Evolutionary conservation across 35 echinoderm and acorn worm genomes (phyloP), one percentile per base, ranked within the genome.

Genomic region (Heliocidaris tuberculata): DNA sequence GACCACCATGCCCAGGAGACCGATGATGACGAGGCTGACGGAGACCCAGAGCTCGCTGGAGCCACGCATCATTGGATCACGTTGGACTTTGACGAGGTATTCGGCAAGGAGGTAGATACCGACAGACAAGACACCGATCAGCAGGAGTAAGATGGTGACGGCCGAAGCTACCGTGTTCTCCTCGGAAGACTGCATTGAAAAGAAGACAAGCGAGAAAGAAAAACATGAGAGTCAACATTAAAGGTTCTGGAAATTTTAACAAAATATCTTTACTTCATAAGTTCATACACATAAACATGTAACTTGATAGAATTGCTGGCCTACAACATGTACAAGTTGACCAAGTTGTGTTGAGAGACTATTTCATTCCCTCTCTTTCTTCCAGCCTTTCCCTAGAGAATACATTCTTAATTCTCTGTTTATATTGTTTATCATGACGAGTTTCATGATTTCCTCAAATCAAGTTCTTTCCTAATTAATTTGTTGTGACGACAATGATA

Each of bases 91-190:
- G 91, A 93, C 91, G 19, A 97, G 95, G 89, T 97, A 92, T 47
- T 95, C 54, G 42, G 95, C 88, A 0, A 97, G 60, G 29, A 97
- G 95, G 48, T 97, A 96, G 85, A 97, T 52, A 9, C 95, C 95
- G 21, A 96, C 96, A 11, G 88, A 42, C 13, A 95, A 60, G 7
- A 97, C 96, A 50, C 86, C 96, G 5, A 97, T 59, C 15, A 97
- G 86, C 1, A 97, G 60, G 70, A 94, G 95, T 9, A 97, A 59
- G 95, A 97, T 95, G 21, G 95, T 89, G 35, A 88, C 92, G 32
- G 96, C 95, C 27, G 95, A 95, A 12, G 95, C 96, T 35, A 97
- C 50, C 19, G 96, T 94, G 86, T 97, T 97, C 70, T 97, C 95
- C 71, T 97, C 96, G n/a, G 96, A 95, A 27, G 92, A 61, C 96